Percentiles rank a stretch among this genome's conserved stretches.
These are phyloP conservation scores for Muscicapa striata DNA, from an alignment of 2,797 vertebrate species.

Conservation along the genomic window DNA sequence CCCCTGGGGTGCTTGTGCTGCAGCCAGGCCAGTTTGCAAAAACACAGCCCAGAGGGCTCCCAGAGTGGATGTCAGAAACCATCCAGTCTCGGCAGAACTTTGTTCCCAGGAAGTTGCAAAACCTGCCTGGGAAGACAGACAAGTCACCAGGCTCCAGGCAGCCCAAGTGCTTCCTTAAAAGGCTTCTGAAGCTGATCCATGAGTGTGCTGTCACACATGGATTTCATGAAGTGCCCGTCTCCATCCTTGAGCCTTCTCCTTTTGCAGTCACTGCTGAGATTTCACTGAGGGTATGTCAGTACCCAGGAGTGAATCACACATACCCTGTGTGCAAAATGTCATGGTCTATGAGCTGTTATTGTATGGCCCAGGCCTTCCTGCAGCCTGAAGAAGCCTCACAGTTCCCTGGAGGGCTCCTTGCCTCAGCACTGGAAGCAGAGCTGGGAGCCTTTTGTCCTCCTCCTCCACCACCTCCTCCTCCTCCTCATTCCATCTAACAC, in stretches of 20 bases:
- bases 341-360: neutral
- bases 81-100: neutral
- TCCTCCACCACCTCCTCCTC: neutral
- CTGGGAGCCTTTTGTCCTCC: neutral
- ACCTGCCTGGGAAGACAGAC: slow-evolving; percentile 3
- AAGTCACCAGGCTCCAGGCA: neutral
- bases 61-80: neutral
- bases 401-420: neutral
- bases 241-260: neutral
- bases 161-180: slow-evolving; percentile 9
- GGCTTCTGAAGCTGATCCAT: neutral
- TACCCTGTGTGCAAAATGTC: neutral
- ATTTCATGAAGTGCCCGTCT: neutral
- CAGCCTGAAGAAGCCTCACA: neutral
- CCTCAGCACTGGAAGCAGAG: neutral
- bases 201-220: neutral
- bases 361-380: fast-evolving
- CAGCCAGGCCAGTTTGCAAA: neutral
- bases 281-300: neutral
- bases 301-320: neutral
- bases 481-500: neutral
- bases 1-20: neutral
- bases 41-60: neutral
- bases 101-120: slow-evolving; percentile 27
- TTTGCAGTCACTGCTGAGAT: neutral